Percentiles rank a stretch among this genome's conserved stretches.
These are phyloP conservation scores for Orthosia gracilis DNA, from an alignment of 2,888 invertebrate genomes.

Conservation along the genomic window DNA sequence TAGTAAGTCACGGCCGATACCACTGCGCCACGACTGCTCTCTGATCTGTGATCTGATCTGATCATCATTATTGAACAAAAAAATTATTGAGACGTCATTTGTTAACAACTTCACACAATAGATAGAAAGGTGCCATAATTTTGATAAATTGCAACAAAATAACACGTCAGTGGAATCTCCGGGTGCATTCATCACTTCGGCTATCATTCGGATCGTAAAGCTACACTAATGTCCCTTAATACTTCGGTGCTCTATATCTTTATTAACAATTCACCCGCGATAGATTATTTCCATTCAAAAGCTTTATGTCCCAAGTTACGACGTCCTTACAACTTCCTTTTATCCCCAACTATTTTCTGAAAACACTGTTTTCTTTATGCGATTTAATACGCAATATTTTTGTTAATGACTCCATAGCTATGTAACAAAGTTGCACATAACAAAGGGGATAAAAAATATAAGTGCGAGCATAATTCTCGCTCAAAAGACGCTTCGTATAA, in stretches of 20 bases:
- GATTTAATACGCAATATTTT: constrained; percentile 89
- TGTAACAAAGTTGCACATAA: constrained; percentile 87
- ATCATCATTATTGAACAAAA: constrained; percentile 4
- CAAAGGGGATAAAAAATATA: constrained; percentile 83
- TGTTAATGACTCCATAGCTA: constrained; percentile 84
- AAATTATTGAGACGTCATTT: constrained; percentile 24
- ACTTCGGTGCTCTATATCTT: constrained; percentile 88
- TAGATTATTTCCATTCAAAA: constrained; percentile 89
- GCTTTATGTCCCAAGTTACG: constrained; percentile 89
- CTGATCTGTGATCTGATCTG: too few relatives aligned
- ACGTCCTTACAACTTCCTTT: constrained; percentile 88
- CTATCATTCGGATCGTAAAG: constrained; percentile 85
- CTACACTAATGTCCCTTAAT: constrained; percentile 86
- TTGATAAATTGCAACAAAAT: constrained; percentile 80
- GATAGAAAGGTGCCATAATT: constrained; percentile 58
- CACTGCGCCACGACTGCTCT: too few relatives aligned
- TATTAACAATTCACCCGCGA: constrained; percentile 89
- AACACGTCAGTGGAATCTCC: constrained; percentile 69
- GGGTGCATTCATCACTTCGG: constrained; percentile 84
- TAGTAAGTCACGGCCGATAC: too few relatives aligned
- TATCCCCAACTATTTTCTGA: constrained; percentile 89
- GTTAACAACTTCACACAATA: constrained; percentile 47
- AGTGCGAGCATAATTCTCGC: constrained; percentile 82
- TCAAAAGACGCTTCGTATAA: constrained; percentile 85
- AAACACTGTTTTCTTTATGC: constrained; percentile 90